Conservation (phyloP, 2,888 invertebrate genomes). For the Agrypnus murinus region DNA sequence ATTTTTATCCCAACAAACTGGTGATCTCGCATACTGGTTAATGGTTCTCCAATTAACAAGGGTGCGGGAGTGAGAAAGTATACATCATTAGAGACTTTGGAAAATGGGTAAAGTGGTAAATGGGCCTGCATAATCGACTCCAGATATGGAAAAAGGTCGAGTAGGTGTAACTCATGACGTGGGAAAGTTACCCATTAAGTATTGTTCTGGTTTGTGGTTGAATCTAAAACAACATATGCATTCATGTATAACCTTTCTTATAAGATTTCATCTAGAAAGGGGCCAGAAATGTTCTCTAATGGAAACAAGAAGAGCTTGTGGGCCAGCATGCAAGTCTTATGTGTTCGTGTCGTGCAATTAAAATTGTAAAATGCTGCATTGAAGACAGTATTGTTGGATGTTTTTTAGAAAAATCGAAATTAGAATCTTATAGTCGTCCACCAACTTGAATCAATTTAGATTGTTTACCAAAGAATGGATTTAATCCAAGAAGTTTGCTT, state of each 20-base stretch:
- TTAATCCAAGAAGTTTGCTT: slow-evolving; percentile 18
- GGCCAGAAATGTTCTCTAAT: slow-evolving; percentile 49
- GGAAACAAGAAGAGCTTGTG: slow-evolving; percentile 48
- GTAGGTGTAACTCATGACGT: slow-evolving; percentile 9
- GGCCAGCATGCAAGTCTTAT: slow-evolving; percentile 44
- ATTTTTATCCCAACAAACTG: no score
- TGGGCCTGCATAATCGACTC: slow-evolving; percentile 52
- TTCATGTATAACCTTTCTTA: slow-evolving; percentile 40
- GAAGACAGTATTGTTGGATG: slow-evolving; percentile 48
- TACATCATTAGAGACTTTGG: no score
- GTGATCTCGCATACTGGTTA: no score
- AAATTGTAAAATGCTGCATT: slow-evolving; percentile 34
- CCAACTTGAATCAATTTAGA: slow-evolving; percentile 51
- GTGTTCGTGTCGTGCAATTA: slow-evolving; percentile 44
- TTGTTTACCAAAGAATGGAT: slow-evolving; percentile 49
- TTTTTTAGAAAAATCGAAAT: slow-evolving; percentile 40
- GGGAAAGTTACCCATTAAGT: slow-evolving; percentile 38
- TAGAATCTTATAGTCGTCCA: slow-evolving; percentile 49
- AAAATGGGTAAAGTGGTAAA: no score
- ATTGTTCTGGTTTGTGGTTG: not conserved
- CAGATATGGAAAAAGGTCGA: slow-evolving; percentile 34
- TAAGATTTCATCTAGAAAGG: slow-evolving; percentile 46
- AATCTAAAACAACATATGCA: slow-evolving; percentile 42
- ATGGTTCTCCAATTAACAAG: no score
- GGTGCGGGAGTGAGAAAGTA: no score